phyloP scores from a whole-genome alignment of 2,888 invertebrate species.

The Lepidocyrtinus sp. region DNA sequence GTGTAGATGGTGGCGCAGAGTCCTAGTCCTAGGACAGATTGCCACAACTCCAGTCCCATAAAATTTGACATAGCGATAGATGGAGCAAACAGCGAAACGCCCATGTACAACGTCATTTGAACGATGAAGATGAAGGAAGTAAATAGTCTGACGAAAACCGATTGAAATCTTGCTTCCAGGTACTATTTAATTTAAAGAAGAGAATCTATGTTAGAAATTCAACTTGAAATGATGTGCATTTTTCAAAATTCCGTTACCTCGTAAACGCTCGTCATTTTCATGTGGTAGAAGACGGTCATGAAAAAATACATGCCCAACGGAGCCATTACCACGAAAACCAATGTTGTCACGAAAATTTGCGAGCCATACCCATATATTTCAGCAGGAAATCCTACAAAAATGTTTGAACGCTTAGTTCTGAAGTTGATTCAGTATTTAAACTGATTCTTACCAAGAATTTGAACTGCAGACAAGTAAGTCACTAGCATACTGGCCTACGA shows the following conservation, averaged over 20 bases:
- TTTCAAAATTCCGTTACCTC: conserved; percentile 62
- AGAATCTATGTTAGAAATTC: not conserved
- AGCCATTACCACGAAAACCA: conserved; percentile 52
- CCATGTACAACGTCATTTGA: conserved; percentile 67
- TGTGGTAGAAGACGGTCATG: conserved; percentile 65
- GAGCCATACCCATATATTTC: conserved; percentile 66
- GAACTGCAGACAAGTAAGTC: conserved; percentile 62
- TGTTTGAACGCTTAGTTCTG: too few relatives aligned
- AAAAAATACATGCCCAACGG: conserved; percentile 58
- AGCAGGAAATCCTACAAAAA: conserved; percentile 63
- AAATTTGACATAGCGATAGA: conserved; percentile 69
- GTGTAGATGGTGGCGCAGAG: conserved; percentile 72
- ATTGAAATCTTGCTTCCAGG: conserved; percentile 63
- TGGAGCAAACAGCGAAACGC: conserved; percentile 71
- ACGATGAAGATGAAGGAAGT: conserved; percentile 64
- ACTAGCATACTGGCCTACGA: conserved; percentile 61
- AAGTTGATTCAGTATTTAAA: not conserved
- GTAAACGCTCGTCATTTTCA: conserved; percentile 67
- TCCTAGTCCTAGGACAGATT: conserved; percentile 70
- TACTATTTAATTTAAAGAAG: conserved; percentile 55
- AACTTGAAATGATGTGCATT: not conserved
- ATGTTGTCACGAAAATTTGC: conserved; percentile 62
- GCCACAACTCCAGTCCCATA: conserved; percentile 70
- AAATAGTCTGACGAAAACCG: conserved; percentile 57
- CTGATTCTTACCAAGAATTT: conserved; percentile 50